A percentile compares a stretch with the other conserved stretches of the same genome.
Conservation (phyloP, 2,113 vertebrate species). For the Thymallus thymallus region DNA sequence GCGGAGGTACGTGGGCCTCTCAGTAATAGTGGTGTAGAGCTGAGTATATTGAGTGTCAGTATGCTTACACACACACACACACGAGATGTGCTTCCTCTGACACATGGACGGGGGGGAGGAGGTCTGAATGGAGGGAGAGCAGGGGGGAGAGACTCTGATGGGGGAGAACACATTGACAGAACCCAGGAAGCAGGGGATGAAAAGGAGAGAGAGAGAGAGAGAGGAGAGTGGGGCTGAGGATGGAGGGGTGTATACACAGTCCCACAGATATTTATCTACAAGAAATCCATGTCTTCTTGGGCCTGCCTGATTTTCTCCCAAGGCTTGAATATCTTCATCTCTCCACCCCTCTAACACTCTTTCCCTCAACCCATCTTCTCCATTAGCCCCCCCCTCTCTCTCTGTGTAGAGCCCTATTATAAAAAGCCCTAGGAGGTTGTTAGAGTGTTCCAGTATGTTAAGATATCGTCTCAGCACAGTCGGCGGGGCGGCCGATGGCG, state of each 20-base stretch:
- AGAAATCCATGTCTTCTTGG: not conserved
- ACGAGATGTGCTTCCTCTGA: conserved; percentile 40
- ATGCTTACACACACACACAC: too few relatives aligned
- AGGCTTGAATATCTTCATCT: not conserved
- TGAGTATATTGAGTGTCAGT: conserved; percentile 52
- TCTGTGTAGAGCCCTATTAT: not conserved
- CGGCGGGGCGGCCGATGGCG: not conserved
- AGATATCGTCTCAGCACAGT: not conserved
- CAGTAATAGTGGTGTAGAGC: not conserved
- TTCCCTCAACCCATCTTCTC: not conserved
- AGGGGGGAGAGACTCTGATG: conserved; percentile 13
- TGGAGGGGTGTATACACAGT: not conserved
- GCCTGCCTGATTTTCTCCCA: not conserved
- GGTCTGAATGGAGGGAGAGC: conserved; percentile 13
- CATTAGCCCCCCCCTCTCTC: not conserved
- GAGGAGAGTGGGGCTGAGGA: not conserved
- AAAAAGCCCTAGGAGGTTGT: not conserved
- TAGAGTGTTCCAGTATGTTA: not conserved
- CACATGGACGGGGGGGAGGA: conserved; percentile 40
- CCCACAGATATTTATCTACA: not conserved
- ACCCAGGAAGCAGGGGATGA: conserved; percentile 18
- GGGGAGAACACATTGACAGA: conserved; percentile 24
- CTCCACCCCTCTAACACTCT: not conserved
- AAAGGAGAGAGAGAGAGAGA: conserved; percentile 12
- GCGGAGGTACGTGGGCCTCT: not conserved